Evolutionary conservation across 2,888 invertebrate species (phyloP), one percentile per base, ranked within the genome.

Genomic region (Drosophila setosimentum): DNA sequence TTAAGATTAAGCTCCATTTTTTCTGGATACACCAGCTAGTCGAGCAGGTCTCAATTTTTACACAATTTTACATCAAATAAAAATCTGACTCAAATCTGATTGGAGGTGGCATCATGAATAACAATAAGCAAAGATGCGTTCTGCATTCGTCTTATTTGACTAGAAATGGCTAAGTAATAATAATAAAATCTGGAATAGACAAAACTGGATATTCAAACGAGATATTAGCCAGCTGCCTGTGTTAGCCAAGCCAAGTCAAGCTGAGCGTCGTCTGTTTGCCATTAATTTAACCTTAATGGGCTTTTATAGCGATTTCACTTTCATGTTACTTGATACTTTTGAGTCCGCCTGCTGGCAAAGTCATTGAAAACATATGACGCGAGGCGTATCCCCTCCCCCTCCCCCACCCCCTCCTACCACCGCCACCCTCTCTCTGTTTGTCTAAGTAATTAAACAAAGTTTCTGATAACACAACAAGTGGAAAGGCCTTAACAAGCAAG

Each of bases 241-340:
- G 45, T 45, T 45, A 4, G 45, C 45, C 24, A 45, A 8, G 45
- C 4, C 45, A 21, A 45, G 21, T 2, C 24, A 45, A 45, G 21
- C 13, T 13, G 7, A 4, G 40, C 32, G 33, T 21, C 30, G 32
- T 21, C 68, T 72, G 73, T 64, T 71, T 73, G 73, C 79, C 90
- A 89, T 89, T 89, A 89, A 88, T 83, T 85, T 77, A 79, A 68
- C 81, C 79, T 77, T 88, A 81, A 88, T 81, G 75, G 78, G 81
- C 67, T 74, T 83, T 88, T 77, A 81, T 70, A 74, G 80, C 82
- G 81, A 68, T 83, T 85, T 87, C 73, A 68, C 82, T 85, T 87
- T 79, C 87, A 71, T 82, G 87, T 82, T 83, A 87, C 90, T 88
- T 80, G 89, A 87, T 88, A 90, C 83, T 76, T 82, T 76, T 73